A percentile compares a stretch with the other conserved stretches of the same genome.
Evolutionary conservation across 1,140 invertebrate genomes (phyloP).

Genomic region (Copidosoma floridanum): DNA sequence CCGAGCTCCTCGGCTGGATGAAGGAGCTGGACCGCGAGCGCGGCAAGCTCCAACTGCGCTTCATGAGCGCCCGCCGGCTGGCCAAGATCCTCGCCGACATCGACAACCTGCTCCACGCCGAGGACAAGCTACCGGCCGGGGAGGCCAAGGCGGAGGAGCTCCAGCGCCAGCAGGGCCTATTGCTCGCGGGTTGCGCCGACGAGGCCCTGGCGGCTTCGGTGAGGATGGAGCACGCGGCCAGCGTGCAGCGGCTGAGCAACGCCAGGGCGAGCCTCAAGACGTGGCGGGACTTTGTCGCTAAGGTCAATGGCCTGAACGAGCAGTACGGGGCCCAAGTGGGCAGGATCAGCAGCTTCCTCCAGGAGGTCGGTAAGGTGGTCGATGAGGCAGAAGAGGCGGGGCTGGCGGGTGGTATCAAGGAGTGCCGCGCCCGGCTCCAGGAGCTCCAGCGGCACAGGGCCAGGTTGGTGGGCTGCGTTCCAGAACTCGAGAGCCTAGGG

Average conservation of each 20-base stretch:
- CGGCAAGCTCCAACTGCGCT: conserved; percentile 73
- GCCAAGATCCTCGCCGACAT: conserved; percentile 71
- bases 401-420: conserved; percentile 29
- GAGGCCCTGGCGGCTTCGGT: conserved; percentile 73
- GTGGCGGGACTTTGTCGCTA: conserved; percentile 72
- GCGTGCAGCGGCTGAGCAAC: conserved; percentile 73
- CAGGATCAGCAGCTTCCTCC: conserved; percentile 57
- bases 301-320: conserved; percentile 62
- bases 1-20: conserved; percentile 74
- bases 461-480: conserved; percentile 60
- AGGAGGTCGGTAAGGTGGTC: conserved; percentile 26
- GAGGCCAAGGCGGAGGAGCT: conserved; percentile 65
- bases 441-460: conserved; percentile 61
- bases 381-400: conserved; percentile 32
- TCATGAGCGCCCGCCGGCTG: conserved; percentile 73
- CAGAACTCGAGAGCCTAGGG: conserved; percentile 66
- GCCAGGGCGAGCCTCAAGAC: conserved; percentile 77
- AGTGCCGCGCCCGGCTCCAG: conserved; percentile 53
- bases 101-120: conserved; percentile 64
- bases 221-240: conserved; percentile 75
- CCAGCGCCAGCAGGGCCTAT: conserved; percentile 64
- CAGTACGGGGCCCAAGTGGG: conserved; percentile 62
- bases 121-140: conserved; percentile 68
- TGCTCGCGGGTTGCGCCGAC: conserved; percentile 75
- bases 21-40: conserved; percentile 77